phyloP scores from a whole-genome alignment of 2,888 invertebrate species.

The Ethmia dodecea region DNA sequence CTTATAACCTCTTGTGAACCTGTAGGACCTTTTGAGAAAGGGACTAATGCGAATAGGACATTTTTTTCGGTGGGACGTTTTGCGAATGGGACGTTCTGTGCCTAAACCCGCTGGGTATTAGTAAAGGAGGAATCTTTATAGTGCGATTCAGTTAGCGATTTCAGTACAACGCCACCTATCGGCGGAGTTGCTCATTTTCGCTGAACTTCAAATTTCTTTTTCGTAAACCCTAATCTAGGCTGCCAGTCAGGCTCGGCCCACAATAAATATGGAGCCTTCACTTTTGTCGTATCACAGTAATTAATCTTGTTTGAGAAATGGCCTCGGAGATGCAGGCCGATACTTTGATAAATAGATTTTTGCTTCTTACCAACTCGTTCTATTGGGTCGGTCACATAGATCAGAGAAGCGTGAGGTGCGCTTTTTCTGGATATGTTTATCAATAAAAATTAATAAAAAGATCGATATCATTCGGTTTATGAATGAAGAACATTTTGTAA shows the following conservation, averaged over 20 bases:
- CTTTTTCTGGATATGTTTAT: no score
- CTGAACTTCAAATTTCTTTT: no score
- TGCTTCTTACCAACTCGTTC: conserved; percentile 59
- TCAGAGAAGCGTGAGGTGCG: no score
- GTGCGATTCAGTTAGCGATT: neutral
- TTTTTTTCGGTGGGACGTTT: no score
- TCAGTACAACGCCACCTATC: no score
- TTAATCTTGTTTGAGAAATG: conserved; percentile 69
- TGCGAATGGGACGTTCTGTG: neutral
- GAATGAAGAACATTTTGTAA: no score
- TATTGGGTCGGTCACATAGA: conserved; percentile 26
- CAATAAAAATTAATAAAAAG: no score
- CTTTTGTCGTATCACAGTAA: conserved; percentile 49
- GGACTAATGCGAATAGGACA: no score
- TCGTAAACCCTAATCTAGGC: no score
- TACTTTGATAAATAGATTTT: conserved; percentile 71
- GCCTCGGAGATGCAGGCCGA: conserved; percentile 50
- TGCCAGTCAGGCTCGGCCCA: conserved; percentile 2
- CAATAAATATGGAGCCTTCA: conserved; percentile 27
- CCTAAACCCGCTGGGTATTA: neutral
- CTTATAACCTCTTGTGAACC: no score
- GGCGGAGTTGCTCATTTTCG: neutral
- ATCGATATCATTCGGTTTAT: no score
- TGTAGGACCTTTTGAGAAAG: no score
- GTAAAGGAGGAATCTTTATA: neutral